phyloP scores from a whole-genome alignment of 2,113 vertebrate genomes.

The Cyanocitta stelleri region DNA sequence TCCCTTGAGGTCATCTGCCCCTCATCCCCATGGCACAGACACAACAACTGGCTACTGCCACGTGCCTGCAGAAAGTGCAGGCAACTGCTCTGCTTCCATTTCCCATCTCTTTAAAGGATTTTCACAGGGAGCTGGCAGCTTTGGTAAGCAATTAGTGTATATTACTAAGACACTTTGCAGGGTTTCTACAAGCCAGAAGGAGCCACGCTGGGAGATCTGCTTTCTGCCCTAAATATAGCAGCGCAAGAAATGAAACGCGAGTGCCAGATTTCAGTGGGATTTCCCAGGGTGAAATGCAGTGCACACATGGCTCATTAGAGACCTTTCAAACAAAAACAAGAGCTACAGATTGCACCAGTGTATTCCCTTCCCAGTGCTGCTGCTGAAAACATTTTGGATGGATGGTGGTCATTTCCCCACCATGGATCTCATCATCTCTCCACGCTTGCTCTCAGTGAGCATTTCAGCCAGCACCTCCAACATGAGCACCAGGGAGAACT shows the following conservation, averaged over 20 bases:
- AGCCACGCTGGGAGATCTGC: slow-evolving; percentile 50
- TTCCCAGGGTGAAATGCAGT: slow-evolving; percentile 50
- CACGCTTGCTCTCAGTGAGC: neutral
- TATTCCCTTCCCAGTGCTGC: neutral
- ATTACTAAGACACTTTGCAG: slow-evolving; percentile 44
- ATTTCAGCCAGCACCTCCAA: neutral
- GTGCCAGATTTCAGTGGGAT: slow-evolving; percentile 60
- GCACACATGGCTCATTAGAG: slow-evolving; percentile 52
- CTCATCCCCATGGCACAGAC: neutral
- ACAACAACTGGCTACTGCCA: rapidly evolving
- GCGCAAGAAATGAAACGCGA: slow-evolving; percentile 18
- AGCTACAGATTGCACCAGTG: slow-evolving; percentile 10
- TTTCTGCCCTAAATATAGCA: slow-evolving; percentile 56
- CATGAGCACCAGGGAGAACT: neutral
- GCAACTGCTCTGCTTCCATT: neutral
- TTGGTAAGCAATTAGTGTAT: slow-evolving; percentile 20
- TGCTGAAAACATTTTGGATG: slow-evolving; percentile 14
- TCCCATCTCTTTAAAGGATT: neutral
- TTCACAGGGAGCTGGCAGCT: slow-evolving; percentile 17
- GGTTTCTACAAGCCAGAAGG: slow-evolving; percentile 48
- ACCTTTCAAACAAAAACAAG: slow-evolving; percentile 37
- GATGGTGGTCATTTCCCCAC: slow-evolving; percentile 19
- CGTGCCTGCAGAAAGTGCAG: neutral
- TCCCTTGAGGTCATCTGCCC: neutral
- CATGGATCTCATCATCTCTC: neutral